Base-by-base conservation (phyloP, 2,113 vertebrate genomes). In the Polypterus bichir region DNA sequence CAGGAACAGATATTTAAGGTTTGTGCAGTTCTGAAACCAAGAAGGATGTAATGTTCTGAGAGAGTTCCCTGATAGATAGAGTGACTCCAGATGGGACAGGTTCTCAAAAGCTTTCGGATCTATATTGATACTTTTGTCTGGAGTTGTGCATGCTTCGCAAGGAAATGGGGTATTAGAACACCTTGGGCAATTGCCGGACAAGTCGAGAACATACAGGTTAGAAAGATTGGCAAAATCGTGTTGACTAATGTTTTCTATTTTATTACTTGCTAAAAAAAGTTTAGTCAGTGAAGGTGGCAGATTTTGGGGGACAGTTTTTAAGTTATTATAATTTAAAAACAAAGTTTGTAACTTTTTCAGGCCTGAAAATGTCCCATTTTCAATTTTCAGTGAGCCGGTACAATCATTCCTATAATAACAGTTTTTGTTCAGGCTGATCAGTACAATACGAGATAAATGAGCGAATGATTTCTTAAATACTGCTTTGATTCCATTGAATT, bases 181-280 rank as follows among this genome's bases (percentile, higher is more conserved):
- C 66, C 88, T 81, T 0, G 86, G 88, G 61, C 87, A 93, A 66
- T 89, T 92, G 4, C 86, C 82, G 44, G 79, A 53, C 63, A 86
- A 62, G 60, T 74, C 44, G 52, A 86, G 77, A 4, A 62, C 2
- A 3, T 62, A 64, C 56, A 84, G 65, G 5, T 81, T 70, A 44
- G 1, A 2, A 44, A 82, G 55, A 1, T 51, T 54, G 4, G 27
- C 48, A 10, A 88, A 81, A 65, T 87, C 73, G 1, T 81, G 59
- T n/a, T 46, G 1, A 48, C 3, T 6, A 60, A 88, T 76, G 4
- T 11, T 5, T 9, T 82, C 62, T 72, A 88, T 85, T 68, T 48
- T 66, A 54, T 80, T 87, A 3, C 62, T 64, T 49, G 4, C 66
- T 4, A 81, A 57, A 4, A 64, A 4, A 59, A 83, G 69, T 0